Evolutionary conservation across 2,888 invertebrate genomes (phyloP).

Genomic region (Cheilosia grossa): DNA sequence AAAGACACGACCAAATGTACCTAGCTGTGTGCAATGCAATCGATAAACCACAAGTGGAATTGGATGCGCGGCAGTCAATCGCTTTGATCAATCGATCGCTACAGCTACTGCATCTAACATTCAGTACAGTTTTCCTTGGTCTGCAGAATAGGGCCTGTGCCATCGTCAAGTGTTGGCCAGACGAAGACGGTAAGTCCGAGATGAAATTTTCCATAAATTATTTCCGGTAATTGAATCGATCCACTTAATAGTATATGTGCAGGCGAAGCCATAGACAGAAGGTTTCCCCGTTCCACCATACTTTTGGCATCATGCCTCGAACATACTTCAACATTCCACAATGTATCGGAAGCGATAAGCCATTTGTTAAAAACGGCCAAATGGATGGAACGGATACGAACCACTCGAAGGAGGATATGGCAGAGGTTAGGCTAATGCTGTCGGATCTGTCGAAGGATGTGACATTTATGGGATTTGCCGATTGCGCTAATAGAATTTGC

Average conservation of each 20-base stretch:
- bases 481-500: constrained; percentile 71
- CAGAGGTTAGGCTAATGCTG: constrained; percentile 64
- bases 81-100: constrained; percentile 47
- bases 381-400: constrained; percentile 49
- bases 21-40: constrained; percentile 30
- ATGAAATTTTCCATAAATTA: constrained; percentile 74
- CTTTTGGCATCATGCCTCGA: constrained; percentile 66
- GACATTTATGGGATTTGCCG: constrained; percentile 70
- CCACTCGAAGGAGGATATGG: constrained; percentile 11
- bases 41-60: constrained; percentile 60
- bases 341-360: constrained; percentile 70
- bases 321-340: constrained; percentile 55
- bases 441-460: constrained; percentile 63
- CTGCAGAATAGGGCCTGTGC: background rate
- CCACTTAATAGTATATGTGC: constrained; percentile 44
- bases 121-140: constrained; percentile 35
- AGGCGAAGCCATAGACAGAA: constrained; percentile 26
- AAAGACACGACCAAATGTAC: constrained; percentile 1
- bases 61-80: constrained; percentile 44
- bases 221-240: constrained; percentile 74
- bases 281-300: background rate
- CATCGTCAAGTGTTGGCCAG: constrained; percentile 49
- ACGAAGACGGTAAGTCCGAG: constrained; percentile 68
- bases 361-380: constrained; percentile 61
- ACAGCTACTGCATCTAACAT: constrained; percentile 15